Evolutionary conservation across 1,140 invertebrate species (phyloP).

Genomic region (Tetranychus cinnabarinus): DNA sequence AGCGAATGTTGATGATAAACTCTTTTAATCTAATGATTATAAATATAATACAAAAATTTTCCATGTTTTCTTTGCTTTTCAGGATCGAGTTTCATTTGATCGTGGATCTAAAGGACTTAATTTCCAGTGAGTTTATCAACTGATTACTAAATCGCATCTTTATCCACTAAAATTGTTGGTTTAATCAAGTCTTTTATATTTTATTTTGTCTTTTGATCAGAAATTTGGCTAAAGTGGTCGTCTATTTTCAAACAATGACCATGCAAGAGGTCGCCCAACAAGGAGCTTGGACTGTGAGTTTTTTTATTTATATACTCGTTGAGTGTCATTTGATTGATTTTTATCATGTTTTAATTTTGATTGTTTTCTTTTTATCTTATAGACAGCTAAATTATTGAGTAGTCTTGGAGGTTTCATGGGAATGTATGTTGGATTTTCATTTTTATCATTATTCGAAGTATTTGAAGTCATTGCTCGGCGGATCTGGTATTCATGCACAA

Average conservation of each 20-base stretch:
- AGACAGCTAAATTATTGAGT: constrained; percentile 10
- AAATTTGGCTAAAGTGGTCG: constrained; percentile 11
- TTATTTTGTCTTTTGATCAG: not conserved
- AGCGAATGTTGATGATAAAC: no score
- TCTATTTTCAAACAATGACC: constrained; percentile 14
- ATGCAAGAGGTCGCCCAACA: constrained; percentile 8
- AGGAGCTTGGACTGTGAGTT: constrained; percentile 3
- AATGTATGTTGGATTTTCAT: constrained; percentile 13
- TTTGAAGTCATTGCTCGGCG: constrained; percentile 8
- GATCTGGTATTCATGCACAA: constrained; percentile 8
- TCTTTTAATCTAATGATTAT: no score
- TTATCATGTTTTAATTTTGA: not conserved
- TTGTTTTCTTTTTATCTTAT: not conserved
- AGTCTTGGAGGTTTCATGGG: constrained; percentile 11
- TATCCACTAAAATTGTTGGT: no score
- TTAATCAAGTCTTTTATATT: no score
- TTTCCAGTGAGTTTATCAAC: not conserved
- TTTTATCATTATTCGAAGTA: constrained; percentile 11
- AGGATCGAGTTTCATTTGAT: constrained; percentile 11
- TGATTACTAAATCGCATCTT: no score
- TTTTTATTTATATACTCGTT: no score
- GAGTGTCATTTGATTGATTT: no score
- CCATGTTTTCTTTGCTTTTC: not conserved
- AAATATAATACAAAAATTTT: not conserved
- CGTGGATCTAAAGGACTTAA: constrained; percentile 7